Base-by-base conservation (phyloP, 1,140 invertebrate species). In the Drosophila mauritiana region DNA sequence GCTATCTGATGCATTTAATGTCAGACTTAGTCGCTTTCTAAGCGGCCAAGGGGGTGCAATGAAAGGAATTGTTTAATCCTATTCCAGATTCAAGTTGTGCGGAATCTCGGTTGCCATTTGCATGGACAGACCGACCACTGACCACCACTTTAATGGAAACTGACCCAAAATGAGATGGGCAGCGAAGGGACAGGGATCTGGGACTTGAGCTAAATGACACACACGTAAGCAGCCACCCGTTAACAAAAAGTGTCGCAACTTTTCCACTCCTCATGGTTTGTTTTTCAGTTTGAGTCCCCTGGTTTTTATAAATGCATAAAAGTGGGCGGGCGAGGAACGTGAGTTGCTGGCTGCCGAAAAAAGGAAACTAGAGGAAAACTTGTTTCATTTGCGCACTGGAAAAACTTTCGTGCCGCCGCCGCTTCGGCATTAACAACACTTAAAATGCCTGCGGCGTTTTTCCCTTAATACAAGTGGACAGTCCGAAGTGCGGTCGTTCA, bases 401-500 rank as follows among this genome's bases (percentile, higher is more conserved):
- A 73, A 82, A 88, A 88, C 57, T 86, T 86, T 86, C 45, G 31
- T 68, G 65, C 52, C 45, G 64, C 40, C 67, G 67, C 74, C 83
- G 79, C 83, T 79, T 68, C 48, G 62, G 79, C 83, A 79, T 86
- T 86, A 86, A 86, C 83, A 86, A 88, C 83, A 86, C 83, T 86
- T 86, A 86, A 86, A 86, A 86, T 86, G 83, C 83, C 83, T 86
- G 83, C 83, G 70, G 83, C 83, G 83, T 86, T 86, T 86, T 86
- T 67, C 64, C 83, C 79, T 86, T 86, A 86, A 86, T 79, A 83
- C 83, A 79, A 86, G 79, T 83, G 83, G 82, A 86, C 79, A 82
- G 78, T 88, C 78, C 83, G 68, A 42, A 73, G 36, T 43, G 34
- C 61, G 59, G 76, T 67, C 34, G 43, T 56, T 51, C 39, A 68